Base-by-base conservation (phyloP, 2,888 invertebrate species). In the Stramonita haemastoma region DNA sequence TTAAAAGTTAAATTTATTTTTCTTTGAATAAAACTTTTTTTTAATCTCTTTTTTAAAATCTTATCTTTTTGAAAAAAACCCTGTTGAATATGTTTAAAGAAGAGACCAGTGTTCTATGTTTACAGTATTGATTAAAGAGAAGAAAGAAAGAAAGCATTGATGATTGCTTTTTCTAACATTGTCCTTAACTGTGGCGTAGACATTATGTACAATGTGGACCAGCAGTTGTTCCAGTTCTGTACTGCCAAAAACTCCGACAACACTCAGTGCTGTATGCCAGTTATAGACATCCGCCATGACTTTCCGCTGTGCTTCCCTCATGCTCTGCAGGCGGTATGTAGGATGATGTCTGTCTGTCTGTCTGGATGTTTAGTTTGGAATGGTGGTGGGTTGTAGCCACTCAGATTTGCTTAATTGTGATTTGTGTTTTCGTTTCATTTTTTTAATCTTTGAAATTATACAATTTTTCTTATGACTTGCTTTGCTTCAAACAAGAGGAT, bases 221-320 rank as follows among this genome's bases (percentile, higher is more conserved):
- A 99, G 96, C 97, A 97, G 93, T 96, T 98, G 91, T 98, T 97
- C 96, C 97, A 97, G 95, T 97, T 97, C 93, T 98, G 98, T 96
- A 98, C 98, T 91, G 98, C 98, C 66, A 98, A 98, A 96, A 97
- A 97, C 95, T 97, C 97, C 90, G 97, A 98, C 96, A 97, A 98
- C 94, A 97, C 97, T 66, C 98, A 97, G 95, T 98, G 98, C 96
- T 97, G 97, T 94, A 97, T 97, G 92, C 98, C 98, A 84, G 97
- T 98, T 87, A 97, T 98, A 94, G 98, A 98, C 96, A 97, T 98
- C 90, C 97, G 97, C 86, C 97, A 98, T 94, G 97, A 98, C 95
- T 97, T 98, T 95, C 98, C 98, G 86, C 97, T 98, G 15, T 99
- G 98, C 95, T 97, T 97, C 15, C 98, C 98, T 94, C 98, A 99